phyloP scores from a whole-genome alignment of 2,797 vertebrate species.

The Mycteria americana region DNA sequence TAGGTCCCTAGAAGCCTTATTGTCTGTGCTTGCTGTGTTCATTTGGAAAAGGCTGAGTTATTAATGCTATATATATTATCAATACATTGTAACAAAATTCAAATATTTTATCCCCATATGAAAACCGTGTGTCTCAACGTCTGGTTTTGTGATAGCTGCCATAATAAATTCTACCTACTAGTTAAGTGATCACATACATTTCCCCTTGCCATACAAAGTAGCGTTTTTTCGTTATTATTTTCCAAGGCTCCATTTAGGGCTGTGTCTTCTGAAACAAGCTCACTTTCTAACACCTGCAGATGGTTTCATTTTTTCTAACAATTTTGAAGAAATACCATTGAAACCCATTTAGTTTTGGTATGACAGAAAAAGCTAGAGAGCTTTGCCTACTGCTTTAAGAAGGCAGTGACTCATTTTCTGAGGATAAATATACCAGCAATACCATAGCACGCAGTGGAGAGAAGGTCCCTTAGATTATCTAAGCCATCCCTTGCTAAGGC shows the following conservation, averaged over 20 bases:
- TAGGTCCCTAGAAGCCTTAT: background rate
- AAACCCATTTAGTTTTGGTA: background rate
- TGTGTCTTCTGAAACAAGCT: background rate
- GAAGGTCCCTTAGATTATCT: background rate
- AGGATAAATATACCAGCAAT: background rate
- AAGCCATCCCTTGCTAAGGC: background rate
- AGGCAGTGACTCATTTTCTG: background rate
- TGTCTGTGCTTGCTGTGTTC: background rate
- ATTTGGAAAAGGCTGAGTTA: background rate
- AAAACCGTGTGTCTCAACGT: background rate
- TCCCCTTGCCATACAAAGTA: background rate
- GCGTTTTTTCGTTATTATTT: background rate
- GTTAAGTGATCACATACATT: background rate
- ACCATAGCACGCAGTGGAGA: background rate
- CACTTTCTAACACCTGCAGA: background rate
- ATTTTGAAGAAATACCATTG: background rate
- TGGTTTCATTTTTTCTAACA: background rate
- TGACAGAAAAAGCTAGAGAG: background rate
- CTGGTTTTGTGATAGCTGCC: background rate
- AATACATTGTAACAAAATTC: background rate
- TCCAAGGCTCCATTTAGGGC: background rate
- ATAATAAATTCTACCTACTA: slow-evolving; percentile 7
- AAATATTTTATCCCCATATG: background rate
- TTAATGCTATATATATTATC: background rate
- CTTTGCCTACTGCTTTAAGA: background rate